Conservation (phyloP, 2,113 vertebrate species). For the Calonectris borealis region DNA sequence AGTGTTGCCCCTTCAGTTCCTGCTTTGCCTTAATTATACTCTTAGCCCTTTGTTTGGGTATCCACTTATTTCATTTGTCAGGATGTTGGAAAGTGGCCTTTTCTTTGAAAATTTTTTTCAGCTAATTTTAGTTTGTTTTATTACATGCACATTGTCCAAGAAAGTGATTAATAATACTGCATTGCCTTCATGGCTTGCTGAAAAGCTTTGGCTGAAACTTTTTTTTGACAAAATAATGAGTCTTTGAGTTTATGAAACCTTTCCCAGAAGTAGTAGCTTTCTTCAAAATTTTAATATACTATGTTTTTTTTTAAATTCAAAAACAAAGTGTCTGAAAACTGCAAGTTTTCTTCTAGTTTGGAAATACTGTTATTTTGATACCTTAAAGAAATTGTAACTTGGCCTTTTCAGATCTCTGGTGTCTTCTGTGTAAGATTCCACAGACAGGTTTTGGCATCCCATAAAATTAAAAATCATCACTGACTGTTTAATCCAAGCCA, state of each 20-base stretch:
- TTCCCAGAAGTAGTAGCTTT: not conserved
- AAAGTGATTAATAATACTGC: slow-evolving; percentile 38
- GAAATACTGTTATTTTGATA: not conserved
- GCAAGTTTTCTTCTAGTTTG: not conserved
- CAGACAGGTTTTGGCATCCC: not conserved
- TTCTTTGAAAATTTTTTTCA: slow-evolving; percentile 31
- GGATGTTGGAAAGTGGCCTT: slow-evolving; percentile 62
- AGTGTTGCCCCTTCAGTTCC: slow-evolving; percentile 32
- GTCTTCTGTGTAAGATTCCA: not conserved
- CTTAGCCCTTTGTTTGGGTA: slow-evolving; percentile 41
- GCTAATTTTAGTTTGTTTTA: slow-evolving; percentile 60
- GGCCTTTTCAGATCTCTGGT: not conserved
- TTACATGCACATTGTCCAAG: slow-evolving; percentile 30
- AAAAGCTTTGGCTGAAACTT: not conserved
- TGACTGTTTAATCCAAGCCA: not conserved
- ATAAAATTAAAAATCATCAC: not conserved
- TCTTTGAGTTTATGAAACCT: not conserved
- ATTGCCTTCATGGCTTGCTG: not conserved
- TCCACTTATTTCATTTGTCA: slow-evolving; percentile 44
- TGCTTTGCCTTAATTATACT: slow-evolving; percentile 38
- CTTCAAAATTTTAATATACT: not conserved
- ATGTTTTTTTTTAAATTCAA: not conserved
- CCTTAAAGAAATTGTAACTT: not conserved
- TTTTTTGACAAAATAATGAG: slow-evolving; percentile 20
- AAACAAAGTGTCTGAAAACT: not conserved